Evolutionary conservation across 2,888 invertebrate genomes (phyloP), one percentile per base, ranked within the genome.

Genomic region (Tyria jacobaeae): DNA sequence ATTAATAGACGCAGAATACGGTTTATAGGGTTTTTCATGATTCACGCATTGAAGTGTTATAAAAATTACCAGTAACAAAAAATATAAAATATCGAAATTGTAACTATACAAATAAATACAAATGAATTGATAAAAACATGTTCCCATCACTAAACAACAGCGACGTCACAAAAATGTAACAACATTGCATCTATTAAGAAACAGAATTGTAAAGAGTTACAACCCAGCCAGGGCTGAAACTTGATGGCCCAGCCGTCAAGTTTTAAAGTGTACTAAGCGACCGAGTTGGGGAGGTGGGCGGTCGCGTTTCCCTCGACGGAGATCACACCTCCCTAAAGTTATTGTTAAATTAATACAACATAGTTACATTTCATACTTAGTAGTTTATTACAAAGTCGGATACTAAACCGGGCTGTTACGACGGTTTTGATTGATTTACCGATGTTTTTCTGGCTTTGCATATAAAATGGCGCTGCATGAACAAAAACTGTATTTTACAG

Each of bases 291-390:
- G 66, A 62, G 71, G 66, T 49, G 41, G 60, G 47, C 50, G 44
- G 66, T 62, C 41, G 61, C 54, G 58, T 56, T 60, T 21, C 62
- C 64, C 65, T 68, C 66, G 60, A 64, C 62, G 58, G 58, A 68
- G 63, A 58, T 66, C 31, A 54, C 64, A 27, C 68, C 66, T 62
- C 63, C 68, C 62, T 41, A 73, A 56, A 75, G 81, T 82, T 83
- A 84, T 83, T 84, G 83, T 85, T 81, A 84, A 87, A 86, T 88
- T 85, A 85, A 84, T 86, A 83, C 51, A 51, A 50, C 58, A 55
- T 61, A 71, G 71, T 52, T 48, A 35, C 64, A 62, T 75, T 56
- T 75, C 79, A 76, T 86, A 87, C 86, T 84, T 86, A 86, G 88
- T 89, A 84, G 87, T 87, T 88, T 87, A 88, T 81, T 67, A 72